These are phyloP conservation scores for Rallus crepitans DNA, from an alignment of 2,797 vertebrate species.

Conservation along the genomic window DNA sequence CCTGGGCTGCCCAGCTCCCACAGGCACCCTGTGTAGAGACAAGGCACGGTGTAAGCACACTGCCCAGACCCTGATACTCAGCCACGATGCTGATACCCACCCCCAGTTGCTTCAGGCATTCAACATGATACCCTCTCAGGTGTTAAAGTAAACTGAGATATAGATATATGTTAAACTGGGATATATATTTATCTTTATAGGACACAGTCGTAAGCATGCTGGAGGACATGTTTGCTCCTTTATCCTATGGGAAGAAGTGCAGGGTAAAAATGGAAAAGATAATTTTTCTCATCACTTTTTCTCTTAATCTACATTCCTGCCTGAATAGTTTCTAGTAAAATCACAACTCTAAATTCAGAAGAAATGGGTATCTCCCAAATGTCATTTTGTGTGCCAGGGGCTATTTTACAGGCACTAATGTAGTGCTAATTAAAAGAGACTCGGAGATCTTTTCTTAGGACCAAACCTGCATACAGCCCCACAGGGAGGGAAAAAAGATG, in stretches of 20 bases:
- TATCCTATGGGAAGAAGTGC: background rate
- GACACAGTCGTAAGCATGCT: background rate
- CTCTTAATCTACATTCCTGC: background rate
- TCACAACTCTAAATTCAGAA: conserved; percentile 22
- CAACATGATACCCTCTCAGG: background rate
- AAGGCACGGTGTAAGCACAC: background rate
- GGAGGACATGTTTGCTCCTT: background rate
- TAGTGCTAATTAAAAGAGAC: conserved; percentile 43
- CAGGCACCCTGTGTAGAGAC: conserved; percentile 85
- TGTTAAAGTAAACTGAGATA: background rate
- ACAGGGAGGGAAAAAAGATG: background rate
- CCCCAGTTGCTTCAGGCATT: background rate
- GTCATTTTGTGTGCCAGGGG: conserved; percentile 1
- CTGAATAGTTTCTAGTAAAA: conserved; percentile 19
- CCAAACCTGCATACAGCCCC: background rate
- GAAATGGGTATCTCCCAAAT: background rate
- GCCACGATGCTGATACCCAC: background rate
- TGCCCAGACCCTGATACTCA: background rate
- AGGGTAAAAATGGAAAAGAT: background rate
- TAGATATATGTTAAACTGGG: background rate
- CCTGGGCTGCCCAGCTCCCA: conserved; percentile 85
- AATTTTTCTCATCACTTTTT: background rate
- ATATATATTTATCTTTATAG: background rate
- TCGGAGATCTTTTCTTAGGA: background rate
- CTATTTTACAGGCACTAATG: conserved; percentile 23